Percentiles rank a stretch among this genome's conserved stretches.
Evolutionary conservation across 2,113 vertebrate species (phyloP).

Genomic region (Periophthalmodon schlosseri): DNA sequence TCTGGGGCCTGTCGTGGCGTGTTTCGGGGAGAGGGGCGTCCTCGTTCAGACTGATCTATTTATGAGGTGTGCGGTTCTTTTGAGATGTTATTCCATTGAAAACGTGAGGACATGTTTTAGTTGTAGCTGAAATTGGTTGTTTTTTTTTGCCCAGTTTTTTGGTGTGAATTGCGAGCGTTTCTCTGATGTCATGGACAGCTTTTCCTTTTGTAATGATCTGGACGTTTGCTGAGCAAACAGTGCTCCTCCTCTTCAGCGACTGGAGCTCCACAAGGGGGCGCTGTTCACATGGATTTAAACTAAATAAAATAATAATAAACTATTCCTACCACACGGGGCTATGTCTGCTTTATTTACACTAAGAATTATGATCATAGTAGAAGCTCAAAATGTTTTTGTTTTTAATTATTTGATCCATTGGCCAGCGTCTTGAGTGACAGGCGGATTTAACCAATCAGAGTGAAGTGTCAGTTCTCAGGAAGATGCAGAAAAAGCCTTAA

Average conservation of each 20-base stretch:
- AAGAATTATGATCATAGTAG: neutral
- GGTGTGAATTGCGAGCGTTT: constrained; percentile 40
- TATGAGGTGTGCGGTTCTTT: constrained; percentile 53
- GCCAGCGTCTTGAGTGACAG: neutral
- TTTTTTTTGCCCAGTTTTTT: constrained; percentile 13
- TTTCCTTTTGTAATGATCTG: constrained; percentile 58
- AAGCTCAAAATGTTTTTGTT: neutral
- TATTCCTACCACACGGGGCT: constrained; percentile 2
- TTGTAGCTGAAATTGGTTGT: constrained; percentile 49
- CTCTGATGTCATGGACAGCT: constrained; percentile 52
- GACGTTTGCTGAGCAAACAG: constrained; percentile 64
- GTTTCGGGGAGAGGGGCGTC: constrained; percentile 12
- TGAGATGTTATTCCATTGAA: constrained; percentile 45
- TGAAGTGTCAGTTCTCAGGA: too few species aligned
- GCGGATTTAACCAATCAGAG: too few species aligned
- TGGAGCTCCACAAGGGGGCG: constrained; percentile 49
- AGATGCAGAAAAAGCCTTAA: too few species aligned
- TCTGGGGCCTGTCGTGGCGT: neutral
- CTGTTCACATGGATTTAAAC: constrained; percentile 70
- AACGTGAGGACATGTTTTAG: constrained; percentile 55
- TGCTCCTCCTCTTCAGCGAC: constrained; percentile 44
- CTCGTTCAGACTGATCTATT: constrained; percentile 33
- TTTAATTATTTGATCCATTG: neutral
- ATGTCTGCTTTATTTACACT: constrained; percentile 29
- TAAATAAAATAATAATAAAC: constrained; percentile 45